phyloP scores from a whole-genome alignment of 1,140 invertebrate genomes.

The Hesperophylax magnus region DNA sequence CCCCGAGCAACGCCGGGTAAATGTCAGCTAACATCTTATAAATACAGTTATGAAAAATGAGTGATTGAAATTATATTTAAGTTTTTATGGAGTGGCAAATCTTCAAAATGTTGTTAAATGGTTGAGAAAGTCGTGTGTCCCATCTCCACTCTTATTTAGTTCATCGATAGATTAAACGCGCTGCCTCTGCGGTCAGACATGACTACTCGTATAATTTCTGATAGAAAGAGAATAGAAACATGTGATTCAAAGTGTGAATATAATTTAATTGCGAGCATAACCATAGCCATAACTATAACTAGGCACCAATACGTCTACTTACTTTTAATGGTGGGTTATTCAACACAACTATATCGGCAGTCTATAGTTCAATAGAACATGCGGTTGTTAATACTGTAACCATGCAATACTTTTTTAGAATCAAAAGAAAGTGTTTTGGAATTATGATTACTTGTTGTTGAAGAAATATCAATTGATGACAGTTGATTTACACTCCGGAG shows the following conservation, averaged over 20 bases:
- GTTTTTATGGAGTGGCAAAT: too few relatives aligned
- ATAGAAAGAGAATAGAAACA: constrained; percentile 37
- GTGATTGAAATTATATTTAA: too few relatives aligned
- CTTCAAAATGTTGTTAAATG: not conserved
- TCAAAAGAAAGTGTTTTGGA: constrained; percentile 13
- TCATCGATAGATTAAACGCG: constrained; percentile 18
- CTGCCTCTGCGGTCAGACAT: constrained; percentile 34
- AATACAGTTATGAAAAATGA: too few relatives aligned
- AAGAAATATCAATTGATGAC: too few relatives aligned
- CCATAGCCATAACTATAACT: too few relatives aligned
- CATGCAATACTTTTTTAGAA: not conserved
- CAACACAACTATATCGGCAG: not conserved
- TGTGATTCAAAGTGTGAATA: constrained; percentile 48
- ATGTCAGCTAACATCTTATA: too few relatives aligned
- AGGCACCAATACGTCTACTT: constrained; percentile 19
- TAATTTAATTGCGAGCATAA: constrained; percentile 47
- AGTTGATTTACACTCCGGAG: too few relatives aligned
- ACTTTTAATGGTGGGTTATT: not conserved
- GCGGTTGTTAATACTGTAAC: constrained; percentile 19
- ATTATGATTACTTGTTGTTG: too few relatives aligned
- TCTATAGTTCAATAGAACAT: constrained; percentile 3
- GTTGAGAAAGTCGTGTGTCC: not conserved
- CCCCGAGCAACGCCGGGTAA: too few relatives aligned
- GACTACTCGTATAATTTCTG: constrained; percentile 30
- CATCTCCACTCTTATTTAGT: not conserved